Percentiles rank a stretch among this genome's conserved stretches.
Evolutionary conservation across 2,888 invertebrate genomes (phyloP).

Genomic region (Mellilla xanthometata): DNA sequence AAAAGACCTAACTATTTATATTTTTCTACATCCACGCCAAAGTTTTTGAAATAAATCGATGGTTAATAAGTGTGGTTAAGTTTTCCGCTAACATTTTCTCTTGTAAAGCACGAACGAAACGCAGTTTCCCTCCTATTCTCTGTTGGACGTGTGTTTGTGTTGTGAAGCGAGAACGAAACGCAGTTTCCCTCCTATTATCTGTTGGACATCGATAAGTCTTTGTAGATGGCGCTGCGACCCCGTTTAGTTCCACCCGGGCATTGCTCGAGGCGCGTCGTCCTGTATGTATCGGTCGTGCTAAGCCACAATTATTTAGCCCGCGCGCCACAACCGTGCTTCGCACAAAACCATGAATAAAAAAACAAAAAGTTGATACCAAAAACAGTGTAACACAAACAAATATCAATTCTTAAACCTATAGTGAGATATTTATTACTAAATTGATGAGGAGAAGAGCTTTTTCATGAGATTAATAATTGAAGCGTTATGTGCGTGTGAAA

Average conservation of each 20-base stretch:
- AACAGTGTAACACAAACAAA: background rate
- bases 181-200: constrained; percentile 23
- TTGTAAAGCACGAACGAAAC: too few relatives aligned
- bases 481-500: constrained; percentile 8
- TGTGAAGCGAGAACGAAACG: constrained; percentile 30
- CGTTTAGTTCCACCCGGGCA: constrained; percentile 65
- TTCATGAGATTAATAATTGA: constrained; percentile 19
- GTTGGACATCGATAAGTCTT: constrained; percentile 42
- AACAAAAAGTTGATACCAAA: constrained; percentile 13
- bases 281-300: constrained; percentile 9
- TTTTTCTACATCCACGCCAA: too few relatives aligned
- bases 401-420: background rate
- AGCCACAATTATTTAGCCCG: constrained; percentile 14
- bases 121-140: too few relatives aligned
- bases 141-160: too few relatives aligned
- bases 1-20: too few relatives aligned
- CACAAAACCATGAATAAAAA: constrained; percentile 37
- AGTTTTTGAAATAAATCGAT: too few relatives aligned
- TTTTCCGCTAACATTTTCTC: too few relatives aligned
- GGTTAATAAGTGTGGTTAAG: too few relatives aligned
- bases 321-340: constrained; percentile 14
- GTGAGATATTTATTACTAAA: background rate
- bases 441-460: background rate
- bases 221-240: constrained; percentile 42
- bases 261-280: constrained; percentile 42